Base-by-base conservation (phyloP, 2,888 invertebrate genomes). In the Netelia inedita region DNA sequence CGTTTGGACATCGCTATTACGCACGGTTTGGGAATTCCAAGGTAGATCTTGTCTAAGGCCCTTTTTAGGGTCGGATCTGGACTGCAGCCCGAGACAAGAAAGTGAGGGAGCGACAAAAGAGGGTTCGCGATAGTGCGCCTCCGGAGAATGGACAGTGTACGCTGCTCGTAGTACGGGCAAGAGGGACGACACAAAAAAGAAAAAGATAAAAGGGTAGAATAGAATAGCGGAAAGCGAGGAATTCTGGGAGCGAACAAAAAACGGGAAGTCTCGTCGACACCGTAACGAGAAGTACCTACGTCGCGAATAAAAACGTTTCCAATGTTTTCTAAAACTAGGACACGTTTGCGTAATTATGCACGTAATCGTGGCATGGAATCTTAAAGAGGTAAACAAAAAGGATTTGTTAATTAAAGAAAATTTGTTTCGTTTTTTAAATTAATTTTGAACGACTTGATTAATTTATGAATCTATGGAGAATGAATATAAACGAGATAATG, bases 1-100 rank as follows among this genome's bases (percentile, higher is more conserved):
- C 63, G 14, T 81, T 61, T 59, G 68, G 21, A 35, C 28, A 65
- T 79, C 55, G 66, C 46, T n/a, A 59, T 19, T 68, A 68, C 35
- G 59, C 59, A 50, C 53, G 21, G 19, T 68, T 63, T 23, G 10
- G 50, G 23, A 69, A 74, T 69, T 61, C 21, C 28, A 6, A n/a
- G 59, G 59, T 74, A 66, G 23, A 74, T 74, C 46, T 35, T 43
- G 41, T 16, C 43, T 65, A 28, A 53, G 55, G 9, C 3, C 28
- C 14, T 35, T 28, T 46, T 50, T 63, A 35, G 8, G 50, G 5
- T 8, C 23, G 19, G n/a, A 19, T 21, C 9, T 72, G n/a, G n/a
- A 35, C 21, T 74, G 28, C 16, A 53, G 14, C 63, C 3, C 16
- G 19, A 73, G 28, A 16, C 5, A 8, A 14, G 46, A 14, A 10